Conservation (phyloP, 2,113 vertebrate species). For the Hippopotamus amphibius region DNA sequence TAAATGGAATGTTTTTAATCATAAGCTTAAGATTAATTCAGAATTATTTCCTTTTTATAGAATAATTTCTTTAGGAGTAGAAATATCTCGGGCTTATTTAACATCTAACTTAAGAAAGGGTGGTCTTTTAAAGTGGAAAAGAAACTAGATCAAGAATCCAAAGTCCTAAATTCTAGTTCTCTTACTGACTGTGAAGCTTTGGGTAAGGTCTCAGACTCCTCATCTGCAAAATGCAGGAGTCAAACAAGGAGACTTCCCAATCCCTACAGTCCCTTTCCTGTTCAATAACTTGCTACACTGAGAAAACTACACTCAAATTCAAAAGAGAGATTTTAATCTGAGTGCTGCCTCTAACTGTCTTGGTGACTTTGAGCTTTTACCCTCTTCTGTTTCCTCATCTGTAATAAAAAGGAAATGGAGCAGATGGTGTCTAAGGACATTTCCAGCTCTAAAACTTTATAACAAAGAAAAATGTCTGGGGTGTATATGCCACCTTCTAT, state of each 20-base stretch:
- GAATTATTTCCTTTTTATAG: conserved; percentile 42
- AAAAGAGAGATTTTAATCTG: background rate
- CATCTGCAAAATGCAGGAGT: background rate
- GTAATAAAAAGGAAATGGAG: conserved; percentile 67
- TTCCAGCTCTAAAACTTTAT: conserved; percentile 62
- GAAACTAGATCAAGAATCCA: background rate
- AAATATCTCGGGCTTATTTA: conserved; percentile 35
- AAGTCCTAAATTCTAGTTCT: conserved; percentile 35
- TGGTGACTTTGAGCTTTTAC: conserved; percentile 42
- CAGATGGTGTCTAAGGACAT: conserved; percentile 53
- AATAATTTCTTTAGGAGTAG: conserved; percentile 39
- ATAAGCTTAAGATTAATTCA: background rate
- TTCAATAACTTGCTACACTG: background rate
- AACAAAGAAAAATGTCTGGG: conserved; percentile 64
- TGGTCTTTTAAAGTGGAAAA: conserved; percentile 29
- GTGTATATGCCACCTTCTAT: background rate
- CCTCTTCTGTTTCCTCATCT: conserved; percentile 63
- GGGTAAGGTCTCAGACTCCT: background rate
- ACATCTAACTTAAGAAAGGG: conserved; percentile 18
- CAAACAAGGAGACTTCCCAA: background rate
- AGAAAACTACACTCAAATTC: background rate
- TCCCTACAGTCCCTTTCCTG: background rate
- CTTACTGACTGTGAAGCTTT: background rate
- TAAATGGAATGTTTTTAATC: conserved; percentile 44
- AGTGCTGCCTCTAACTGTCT: conserved; percentile 38